These are phyloP conservation scores for Petrolisthes cinctipes DNA, from an alignment of 2,888 invertebrate genomes.

Conservation along the genomic window DNA sequence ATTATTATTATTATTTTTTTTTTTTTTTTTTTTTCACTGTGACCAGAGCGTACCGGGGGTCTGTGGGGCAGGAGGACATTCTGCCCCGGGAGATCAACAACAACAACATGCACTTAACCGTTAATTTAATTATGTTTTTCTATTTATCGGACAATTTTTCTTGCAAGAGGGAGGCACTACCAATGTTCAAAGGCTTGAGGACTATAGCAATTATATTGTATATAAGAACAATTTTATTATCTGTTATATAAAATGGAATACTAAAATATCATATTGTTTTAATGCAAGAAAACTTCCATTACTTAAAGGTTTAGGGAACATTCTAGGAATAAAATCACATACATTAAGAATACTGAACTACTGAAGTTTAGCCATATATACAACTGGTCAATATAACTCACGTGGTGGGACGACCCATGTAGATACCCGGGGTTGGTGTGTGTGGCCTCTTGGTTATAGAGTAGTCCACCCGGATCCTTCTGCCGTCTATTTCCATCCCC, in stretches of 20 bases:
- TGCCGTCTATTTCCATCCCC: slow-evolving; percentile 94
- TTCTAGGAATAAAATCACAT: neutral
- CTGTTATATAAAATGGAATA: neutral
- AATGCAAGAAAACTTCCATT: neutral
- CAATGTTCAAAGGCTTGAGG: too few species aligned
- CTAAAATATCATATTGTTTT: neutral
- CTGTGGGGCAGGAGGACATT: too few species aligned
- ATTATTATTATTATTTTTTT: too few species aligned
- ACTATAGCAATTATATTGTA: too few species aligned
- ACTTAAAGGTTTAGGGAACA: neutral
- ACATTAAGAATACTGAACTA: neutral
- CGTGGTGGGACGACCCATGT: slow-evolving; percentile 93
- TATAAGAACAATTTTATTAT: too few species aligned
- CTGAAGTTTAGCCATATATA: neutral
- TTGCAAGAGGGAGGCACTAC: too few species aligned
- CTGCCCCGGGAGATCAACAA: too few species aligned
- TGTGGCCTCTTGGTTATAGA: slow-evolving; percentile 96
- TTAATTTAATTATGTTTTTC: too few species aligned
- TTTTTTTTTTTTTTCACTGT: too few species aligned
- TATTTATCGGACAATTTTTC: too few species aligned
- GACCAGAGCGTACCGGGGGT: too few species aligned
- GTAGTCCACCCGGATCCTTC: slow-evolving; percentile 93
- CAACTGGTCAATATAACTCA: slow-evolving; percentile 73
- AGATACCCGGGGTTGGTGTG: slow-evolving; percentile 96
- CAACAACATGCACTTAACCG: too few species aligned